These are phyloP conservation scores for Spatulosminthurus flaviceps DNA, from an alignment of 2,888 invertebrate species.

Conservation along the genomic window DNA sequence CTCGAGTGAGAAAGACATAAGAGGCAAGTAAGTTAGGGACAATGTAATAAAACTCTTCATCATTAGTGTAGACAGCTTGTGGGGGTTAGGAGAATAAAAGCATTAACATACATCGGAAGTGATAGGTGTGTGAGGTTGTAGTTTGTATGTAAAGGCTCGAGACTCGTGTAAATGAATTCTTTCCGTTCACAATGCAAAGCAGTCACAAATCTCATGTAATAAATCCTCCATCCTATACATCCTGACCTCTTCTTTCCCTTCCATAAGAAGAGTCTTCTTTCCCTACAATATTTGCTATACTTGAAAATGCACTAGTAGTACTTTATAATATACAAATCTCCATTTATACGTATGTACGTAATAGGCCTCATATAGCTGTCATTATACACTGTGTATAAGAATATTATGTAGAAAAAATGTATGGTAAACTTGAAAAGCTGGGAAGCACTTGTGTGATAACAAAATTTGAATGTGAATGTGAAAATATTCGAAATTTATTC, in stretches of 20 bases:
- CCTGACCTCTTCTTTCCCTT: constrained; percentile 4
- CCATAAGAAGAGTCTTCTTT: background rate
- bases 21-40: background rate
- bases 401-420: too few relatives aligned
- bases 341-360: too few relatives aligned
- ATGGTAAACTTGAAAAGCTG: too few relatives aligned
- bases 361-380: too few relatives aligned
- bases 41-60: constrained; percentile 9
- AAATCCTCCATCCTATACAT: background rate
- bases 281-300: too few relatives aligned
- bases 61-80: constrained; percentile 10
- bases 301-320: too few relatives aligned
- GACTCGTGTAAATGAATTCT: constrained; percentile 8
- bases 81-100: background rate
- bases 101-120: constrained; percentile 13
- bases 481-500: background rate
- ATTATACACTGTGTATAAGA: too few relatives aligned
- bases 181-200: background rate
- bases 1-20: background rate
- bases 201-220: background rate
- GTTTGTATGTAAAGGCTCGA: background rate
- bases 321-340: too few relatives aligned
- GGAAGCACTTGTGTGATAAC: constrained; percentile 15
- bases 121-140: background rate
- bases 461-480: constrained; percentile 8